Conservation (phyloP, 2,113 vertebrate species). For the Rafetus swinhoei region DNA sequence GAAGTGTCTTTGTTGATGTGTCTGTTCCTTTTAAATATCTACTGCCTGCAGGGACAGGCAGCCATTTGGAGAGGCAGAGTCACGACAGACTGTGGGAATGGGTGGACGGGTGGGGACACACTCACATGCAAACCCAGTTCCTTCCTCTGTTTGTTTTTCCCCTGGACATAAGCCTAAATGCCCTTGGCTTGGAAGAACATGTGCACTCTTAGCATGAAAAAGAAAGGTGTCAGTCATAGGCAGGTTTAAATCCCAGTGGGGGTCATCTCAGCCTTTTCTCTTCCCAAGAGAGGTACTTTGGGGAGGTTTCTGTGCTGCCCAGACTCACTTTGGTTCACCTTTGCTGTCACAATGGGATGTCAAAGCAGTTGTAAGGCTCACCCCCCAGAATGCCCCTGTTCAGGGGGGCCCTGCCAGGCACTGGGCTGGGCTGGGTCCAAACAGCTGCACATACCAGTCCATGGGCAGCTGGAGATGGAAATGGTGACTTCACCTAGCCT, state of each 20-base stretch:
- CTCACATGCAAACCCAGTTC: not conserved
- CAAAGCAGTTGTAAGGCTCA: not conserved
- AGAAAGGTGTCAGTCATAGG: not conserved
- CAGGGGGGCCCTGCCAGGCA: not conserved
- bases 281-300: not conserved
- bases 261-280: not conserved
- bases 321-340: not conserved
- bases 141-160: not conserved
- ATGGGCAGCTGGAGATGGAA: too few species aligned
- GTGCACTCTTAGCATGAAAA: not conserved
- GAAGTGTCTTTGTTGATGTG: not conserved
- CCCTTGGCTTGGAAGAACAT: not conserved
- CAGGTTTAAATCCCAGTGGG: not conserved
- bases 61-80: not conserved
- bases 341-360: not conserved
- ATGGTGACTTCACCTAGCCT: not conserved
- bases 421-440: not conserved
- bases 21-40: not conserved
- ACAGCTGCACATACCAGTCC: not conserved
- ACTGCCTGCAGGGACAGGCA: not conserved
- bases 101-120: not conserved
- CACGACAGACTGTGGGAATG: not conserved
- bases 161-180: not conserved
- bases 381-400: not conserved
- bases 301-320: not conserved